These are phyloP conservation scores for Buteo buteo DNA, from an alignment of 2,113 vertebrate species.

Conservation along the genomic window DNA sequence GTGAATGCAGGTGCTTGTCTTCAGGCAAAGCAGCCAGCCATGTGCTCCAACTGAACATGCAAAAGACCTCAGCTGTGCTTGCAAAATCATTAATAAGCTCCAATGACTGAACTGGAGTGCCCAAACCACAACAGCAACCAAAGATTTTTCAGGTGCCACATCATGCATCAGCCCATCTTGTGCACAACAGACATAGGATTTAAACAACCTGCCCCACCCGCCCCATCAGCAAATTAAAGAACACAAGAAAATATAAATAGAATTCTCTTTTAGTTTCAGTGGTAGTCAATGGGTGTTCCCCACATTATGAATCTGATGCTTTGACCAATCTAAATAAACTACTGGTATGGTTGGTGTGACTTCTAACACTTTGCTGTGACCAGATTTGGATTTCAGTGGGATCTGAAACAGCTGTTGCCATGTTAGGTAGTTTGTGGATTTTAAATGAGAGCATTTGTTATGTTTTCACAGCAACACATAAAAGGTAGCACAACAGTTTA, in stretches of 20 bases:
- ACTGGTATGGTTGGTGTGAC: neutral
- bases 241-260: neutral
- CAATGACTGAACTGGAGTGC: neutral
- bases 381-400: neutral
- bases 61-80: neutral
- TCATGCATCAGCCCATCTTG: neutral
- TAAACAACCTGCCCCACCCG: neutral
- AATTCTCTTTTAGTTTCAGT: rapidly evolving
- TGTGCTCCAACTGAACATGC: neutral
- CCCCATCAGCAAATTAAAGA: neutral
- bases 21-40: neutral
- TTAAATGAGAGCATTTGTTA: neutral
- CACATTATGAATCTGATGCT: neutral
- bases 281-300: neutral
- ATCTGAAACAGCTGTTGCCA: neutral
- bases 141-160: neutral
- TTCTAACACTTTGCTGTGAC: neutral
- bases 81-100: neutral
- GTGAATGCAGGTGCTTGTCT: neutral
- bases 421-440: neutral
- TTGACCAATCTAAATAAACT: neutral
- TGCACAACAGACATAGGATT: neutral
- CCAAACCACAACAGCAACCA: neutral
- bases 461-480: neutral
- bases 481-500: neutral